A percentile compares a stretch with the other conserved stretches of the same genome.
phyloP scores from a whole-genome alignment of 2,888 invertebrate genomes.

The Lepeophtheirus nordmannii region DNA sequence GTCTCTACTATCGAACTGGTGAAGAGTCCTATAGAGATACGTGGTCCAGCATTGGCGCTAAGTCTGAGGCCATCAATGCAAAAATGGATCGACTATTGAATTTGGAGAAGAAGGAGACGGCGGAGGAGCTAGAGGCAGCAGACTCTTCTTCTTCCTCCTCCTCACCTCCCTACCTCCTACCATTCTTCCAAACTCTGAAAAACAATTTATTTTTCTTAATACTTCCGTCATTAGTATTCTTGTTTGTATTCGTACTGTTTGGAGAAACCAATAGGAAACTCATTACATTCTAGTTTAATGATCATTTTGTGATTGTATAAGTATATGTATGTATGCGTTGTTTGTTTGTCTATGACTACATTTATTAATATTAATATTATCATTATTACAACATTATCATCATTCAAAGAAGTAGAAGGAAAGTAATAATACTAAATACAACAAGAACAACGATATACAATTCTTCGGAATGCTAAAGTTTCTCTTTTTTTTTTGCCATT shows the following conservation, averaged over 20 bases:
- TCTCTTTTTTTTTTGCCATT: too few relatives aligned
- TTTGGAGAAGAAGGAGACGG: not conserved
- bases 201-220: not conserved
- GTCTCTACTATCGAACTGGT: constrained; percentile 7
- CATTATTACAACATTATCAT: too few relatives aligned
- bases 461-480: too few relatives aligned
- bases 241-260: not conserved
- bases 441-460: too few relatives aligned
- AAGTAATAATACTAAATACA: too few relatives aligned
- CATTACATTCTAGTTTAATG: not conserved
- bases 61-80: not conserved
- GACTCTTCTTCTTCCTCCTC: too few relatives aligned
- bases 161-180: too few relatives aligned
- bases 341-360: too few relatives aligned
- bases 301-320: not conserved
- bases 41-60: not conserved
- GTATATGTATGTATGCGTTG: too few relatives aligned
- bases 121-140: not conserved
- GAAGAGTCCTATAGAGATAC: not conserved
- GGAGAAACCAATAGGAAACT: not conserved
- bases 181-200: too few relatives aligned
- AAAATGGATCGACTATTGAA: not conserved
- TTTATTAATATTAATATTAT: too few relatives aligned
- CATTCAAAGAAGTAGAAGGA: too few relatives aligned
- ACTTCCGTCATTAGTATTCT: not conserved